Evolutionary conservation across 2,888 invertebrate species (phyloP), one percentile per base, ranked within the genome.

Genomic region (Diaperis boleti): DNA sequence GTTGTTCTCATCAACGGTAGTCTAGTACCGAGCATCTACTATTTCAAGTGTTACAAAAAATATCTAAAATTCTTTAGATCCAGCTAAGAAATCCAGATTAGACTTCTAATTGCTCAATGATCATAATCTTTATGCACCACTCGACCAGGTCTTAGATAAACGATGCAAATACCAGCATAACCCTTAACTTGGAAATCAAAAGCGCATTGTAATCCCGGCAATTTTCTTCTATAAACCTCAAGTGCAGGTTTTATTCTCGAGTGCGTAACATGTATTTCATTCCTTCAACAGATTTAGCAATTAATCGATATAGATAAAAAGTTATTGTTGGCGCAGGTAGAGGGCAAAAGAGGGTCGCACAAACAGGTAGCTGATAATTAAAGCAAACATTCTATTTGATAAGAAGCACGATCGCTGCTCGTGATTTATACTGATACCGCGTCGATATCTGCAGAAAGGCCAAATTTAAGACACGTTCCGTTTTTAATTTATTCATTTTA

Each of bases 361-460:
- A 64, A 68, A 66, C 66, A 66, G 68, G 70, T 70, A 70, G 68
- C 67, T 65, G 70, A 72, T 70, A 72, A 70, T 64, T 41, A 50
- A 49, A 64, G 65, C 52, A 70, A 72, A 72, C 69, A 70, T 67
- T 69, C 60, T 35, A 65, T 61, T 66, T 64, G 68, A 72, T 70
- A 70, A 69, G 59, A 47, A 37, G 41, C 64, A 64, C 42, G 64
- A 59, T 42, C 11, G 6, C 20, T 49, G 15, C 59, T 64, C 59
- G 64, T 64, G 64, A 54, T 54, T 54, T 54, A 41, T n/a, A n/a
- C n/a, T n/a, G n/a, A n/a, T n/a, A n/a, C n/a, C n/a, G n/a, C n/a
- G n/a, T n/a, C n/a, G n/a, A n/a, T n/a, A n/a, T n/a, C n/a, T n/a
- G n/a, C n/a, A n/a, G n/a, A n/a, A n/a, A n/a, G n/a, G n/a, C n/a